phyloP scores from a whole-genome alignment of 2,113 vertebrate species.

The Chloropsis hardwickii region DNA sequence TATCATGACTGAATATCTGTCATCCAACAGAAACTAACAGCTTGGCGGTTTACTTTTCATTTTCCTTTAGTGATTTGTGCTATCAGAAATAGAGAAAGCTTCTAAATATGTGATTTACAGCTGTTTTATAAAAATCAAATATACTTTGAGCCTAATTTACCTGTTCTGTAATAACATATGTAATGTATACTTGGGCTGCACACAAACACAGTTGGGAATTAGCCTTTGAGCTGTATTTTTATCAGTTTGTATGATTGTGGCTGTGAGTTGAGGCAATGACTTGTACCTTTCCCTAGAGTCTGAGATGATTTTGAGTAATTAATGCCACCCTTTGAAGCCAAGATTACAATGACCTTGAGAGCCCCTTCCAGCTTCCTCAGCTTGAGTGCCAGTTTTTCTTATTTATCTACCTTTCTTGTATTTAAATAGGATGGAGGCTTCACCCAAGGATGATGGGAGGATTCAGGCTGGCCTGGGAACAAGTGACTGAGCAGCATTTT shows the following conservation, averaged over 20 bases:
- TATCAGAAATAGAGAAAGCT: not conserved
- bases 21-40: not conserved
- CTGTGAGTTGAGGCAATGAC: not conserved
- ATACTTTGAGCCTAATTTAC: not conserved
- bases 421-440: not conserved
- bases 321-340: not conserved
- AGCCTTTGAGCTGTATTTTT: not conserved
- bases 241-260: not conserved
- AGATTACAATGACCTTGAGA: not conserved
- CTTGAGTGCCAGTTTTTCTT: not conserved
- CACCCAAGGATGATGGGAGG: fast-evolving
- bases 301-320: not conserved
- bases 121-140: not conserved
- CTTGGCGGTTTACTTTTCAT: not conserved
- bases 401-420: not conserved
- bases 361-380: not conserved
- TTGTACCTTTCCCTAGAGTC: not conserved
- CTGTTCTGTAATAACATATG: fast-evolving
- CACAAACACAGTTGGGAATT: not conserved
- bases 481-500: not conserved
- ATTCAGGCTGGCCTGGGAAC: not conserved
- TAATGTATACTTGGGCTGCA: not conserved
- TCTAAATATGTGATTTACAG: not conserved
- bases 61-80: not conserved
- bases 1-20: not conserved